A percentile compares a stretch with the other conserved stretches of the same genome.
Conservation (phyloP, 2,888 invertebrate genomes). For the Epicampocera succincta region DNA sequence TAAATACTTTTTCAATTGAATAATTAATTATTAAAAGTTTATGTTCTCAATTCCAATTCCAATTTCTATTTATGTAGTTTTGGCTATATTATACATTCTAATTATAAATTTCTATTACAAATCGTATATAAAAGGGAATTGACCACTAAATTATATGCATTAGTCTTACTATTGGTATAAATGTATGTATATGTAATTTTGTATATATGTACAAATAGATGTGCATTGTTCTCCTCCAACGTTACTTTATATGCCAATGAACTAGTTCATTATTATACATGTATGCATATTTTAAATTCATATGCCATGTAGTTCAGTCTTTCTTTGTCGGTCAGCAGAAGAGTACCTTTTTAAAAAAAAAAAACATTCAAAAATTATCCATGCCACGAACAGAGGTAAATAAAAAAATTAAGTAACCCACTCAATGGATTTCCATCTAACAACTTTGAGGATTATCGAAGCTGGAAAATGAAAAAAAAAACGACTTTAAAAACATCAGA, state of each 20-base stretch:
- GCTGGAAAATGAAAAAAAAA: too few species aligned
- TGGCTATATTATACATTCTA: conserved; percentile 23
- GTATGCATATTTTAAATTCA: conserved; percentile 46
- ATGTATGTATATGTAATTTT: too few species aligned
- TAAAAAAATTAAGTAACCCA: background rate
- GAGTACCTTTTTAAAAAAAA: conserved; percentile 13
- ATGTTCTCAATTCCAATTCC: conserved; percentile 50
- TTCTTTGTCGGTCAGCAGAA: conserved; percentile 34
- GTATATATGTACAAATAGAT: too few species aligned
- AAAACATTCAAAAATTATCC: background rate
- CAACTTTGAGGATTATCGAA: too few species aligned
- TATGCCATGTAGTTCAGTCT: conserved; percentile 65
- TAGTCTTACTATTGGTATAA: too few species aligned
- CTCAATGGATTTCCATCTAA: too few species aligned
- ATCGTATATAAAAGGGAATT: conserved; percentile 59
- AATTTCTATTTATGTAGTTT: too few species aligned
- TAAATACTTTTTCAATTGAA: too few species aligned
- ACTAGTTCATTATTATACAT: too few species aligned
- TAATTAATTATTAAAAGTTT: conserved; percentile 12
- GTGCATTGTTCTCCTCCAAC: too few species aligned
- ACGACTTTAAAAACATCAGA: too few species aligned
- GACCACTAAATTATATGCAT: conserved; percentile 45
- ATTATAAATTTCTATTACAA: conserved; percentile 40
- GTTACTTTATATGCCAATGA: too few species aligned
- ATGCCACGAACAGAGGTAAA: background rate